Base-by-base conservation (phyloP, 2,797 vertebrate species). In the Gadopsis bispinosus region DNA sequence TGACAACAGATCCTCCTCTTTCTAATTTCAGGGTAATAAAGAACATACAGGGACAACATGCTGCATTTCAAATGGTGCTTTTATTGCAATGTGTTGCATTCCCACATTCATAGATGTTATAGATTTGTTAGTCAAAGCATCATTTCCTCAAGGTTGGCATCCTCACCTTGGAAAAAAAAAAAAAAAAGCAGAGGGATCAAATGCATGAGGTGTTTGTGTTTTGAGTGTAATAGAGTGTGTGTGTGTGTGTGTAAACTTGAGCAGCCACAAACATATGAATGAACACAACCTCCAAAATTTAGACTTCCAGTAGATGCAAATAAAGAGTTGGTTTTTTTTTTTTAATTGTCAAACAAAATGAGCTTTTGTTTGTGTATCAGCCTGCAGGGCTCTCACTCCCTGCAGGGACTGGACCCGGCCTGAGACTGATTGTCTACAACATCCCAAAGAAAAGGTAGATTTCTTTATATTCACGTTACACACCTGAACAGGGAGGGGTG, bases 21-120 rank as follows among this genome's bases (percentile, higher is more conserved):
- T 5, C 5, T 7, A 51, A 14, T 1, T 4, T 20, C 20, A n/a
- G 2, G 39, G 26, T 4, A 7, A 11, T 4, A 37, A 78, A 83
- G 6, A 70, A 70, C 19, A 60, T 9, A 22, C 77, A 35, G 33
- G 29, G 63, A 85, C 77, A 5, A 69, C 60, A 11, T 17, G 65
- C 50, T 91, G 89, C 89, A 89, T 95, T 95, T 95, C 91, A 94
- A 94, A 96, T 93, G 94, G 95, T 96, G 95, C 94, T 96, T 95
- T 96, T 96, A 96, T 96, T 95, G 95, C 95, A 95, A 95, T 95
- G 95, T 96, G 94, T 95, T 95, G 94, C 94, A 96, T 95, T 96
- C 94, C 95, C 94, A 96, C 95, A 96, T 96, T 96, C 95, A 95
- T 95, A 95, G 95, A 96, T 96, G 95, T 95, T 95, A 94, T 93